These are phyloP conservation scores for Adoxophyes honmai DNA, from an alignment of 1,140 invertebrate species.

Conservation along the genomic window DNA sequence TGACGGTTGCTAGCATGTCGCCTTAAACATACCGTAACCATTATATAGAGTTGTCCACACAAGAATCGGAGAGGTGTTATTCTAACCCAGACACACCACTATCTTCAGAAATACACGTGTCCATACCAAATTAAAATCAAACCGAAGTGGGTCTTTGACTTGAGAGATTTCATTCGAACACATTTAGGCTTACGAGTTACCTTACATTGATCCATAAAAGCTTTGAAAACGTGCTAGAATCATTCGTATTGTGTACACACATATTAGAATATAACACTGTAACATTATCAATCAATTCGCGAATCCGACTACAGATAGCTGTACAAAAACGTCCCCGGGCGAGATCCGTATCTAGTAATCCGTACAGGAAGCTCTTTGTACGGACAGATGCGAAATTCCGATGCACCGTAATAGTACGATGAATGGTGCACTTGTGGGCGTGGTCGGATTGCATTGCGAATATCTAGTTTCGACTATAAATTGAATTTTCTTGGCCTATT, in stretches of 20 bases:
- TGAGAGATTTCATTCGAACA: too few relatives aligned
- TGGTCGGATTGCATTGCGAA: conserved; percentile 53
- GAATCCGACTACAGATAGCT: conserved; percentile 39
- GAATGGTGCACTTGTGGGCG: conserved; percentile 59
- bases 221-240: background rate
- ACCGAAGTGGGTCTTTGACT: too few relatives aligned
- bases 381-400: conserved; percentile 73
- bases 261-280: conserved; percentile 7
- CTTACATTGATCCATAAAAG: too few relatives aligned
- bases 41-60: too few relatives aligned
- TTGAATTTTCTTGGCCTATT: conserved; percentile 14
- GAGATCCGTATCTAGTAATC: conserved; percentile 68
- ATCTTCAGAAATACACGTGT: too few relatives aligned
- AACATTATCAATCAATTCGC: conserved; percentile 42
- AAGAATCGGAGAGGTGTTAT: too few relatives aligned
- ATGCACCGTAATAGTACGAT: conserved; percentile 33
- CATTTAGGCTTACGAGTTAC: too few relatives aligned
- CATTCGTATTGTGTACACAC: background rate
- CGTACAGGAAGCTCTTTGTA: conserved; percentile 72
- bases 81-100: too few relatives aligned
- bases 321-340: conserved; percentile 38
- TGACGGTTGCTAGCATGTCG: too few relatives aligned
- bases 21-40: too few relatives aligned
- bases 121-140: too few relatives aligned
- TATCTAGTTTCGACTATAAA: conserved; percentile 21